These are phyloP conservation scores for Nudaria mundana DNA, from an alignment of 2,888 invertebrate species.

Conservation along the genomic window DNA sequence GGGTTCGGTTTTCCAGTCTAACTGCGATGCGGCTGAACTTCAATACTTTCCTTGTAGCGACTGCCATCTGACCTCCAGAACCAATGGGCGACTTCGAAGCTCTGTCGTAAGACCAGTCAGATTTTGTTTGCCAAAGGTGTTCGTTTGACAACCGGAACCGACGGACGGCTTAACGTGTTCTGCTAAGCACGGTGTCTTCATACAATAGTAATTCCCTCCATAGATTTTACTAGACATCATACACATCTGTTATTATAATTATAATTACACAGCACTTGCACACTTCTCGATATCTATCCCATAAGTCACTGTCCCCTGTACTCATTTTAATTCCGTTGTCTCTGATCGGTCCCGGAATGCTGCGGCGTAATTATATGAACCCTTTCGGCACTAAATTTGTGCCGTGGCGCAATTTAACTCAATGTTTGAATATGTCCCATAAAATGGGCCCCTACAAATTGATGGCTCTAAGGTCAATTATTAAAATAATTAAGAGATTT, in stretches of 20 bases:
- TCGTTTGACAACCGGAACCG: too few relatives aligned
- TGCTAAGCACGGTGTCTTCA: too few relatives aligned
- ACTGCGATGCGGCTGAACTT: too few relatives aligned
- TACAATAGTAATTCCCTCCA: too few relatives aligned
- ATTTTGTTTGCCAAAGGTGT: too few relatives aligned
- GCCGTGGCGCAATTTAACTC: conserved; percentile 50
- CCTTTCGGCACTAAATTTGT: conserved; percentile 53
- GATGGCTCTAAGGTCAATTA: conserved; percentile 38
- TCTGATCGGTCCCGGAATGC: conserved; percentile 50
- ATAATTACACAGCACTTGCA: too few relatives aligned
- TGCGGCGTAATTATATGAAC: conserved; percentile 55
- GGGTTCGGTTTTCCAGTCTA: too few relatives aligned
- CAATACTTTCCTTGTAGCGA: too few relatives aligned
- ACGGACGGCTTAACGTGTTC: too few relatives aligned
- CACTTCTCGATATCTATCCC: conserved; percentile 27
- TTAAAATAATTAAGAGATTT: conserved; percentile 36
- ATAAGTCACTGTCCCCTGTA: conserved; percentile 34
- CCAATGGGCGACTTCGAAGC: too few relatives aligned
- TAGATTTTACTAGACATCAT: neutral
- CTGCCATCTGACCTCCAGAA: too few relatives aligned
- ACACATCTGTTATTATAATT: neutral
- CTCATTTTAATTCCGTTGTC: conserved; percentile 48
- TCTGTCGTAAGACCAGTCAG: too few relatives aligned
- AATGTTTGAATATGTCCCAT: conserved; percentile 44
- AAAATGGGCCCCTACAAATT: conserved; percentile 41